Conservation (phyloP, 2,888 invertebrate genomes). For the Limenitis camilla region DNA sequence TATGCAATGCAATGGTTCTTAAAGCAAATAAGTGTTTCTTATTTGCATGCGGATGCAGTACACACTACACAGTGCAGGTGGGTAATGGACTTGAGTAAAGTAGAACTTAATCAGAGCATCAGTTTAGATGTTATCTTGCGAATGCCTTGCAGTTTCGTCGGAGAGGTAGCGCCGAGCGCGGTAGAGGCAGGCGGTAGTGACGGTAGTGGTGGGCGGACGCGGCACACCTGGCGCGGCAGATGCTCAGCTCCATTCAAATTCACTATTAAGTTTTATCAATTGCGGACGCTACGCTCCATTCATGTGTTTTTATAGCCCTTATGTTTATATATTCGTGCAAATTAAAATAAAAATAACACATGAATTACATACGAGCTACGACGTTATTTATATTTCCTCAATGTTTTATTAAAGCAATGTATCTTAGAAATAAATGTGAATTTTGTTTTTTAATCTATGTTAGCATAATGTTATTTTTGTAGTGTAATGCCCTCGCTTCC, state of each 20-base stretch:
- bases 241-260: slow-evolving; percentile 53
- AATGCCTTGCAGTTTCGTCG: slow-evolving; percentile 27
- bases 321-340: slow-evolving; percentile 10
- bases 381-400: not conserved
- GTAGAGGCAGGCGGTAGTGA: slow-evolving; percentile 31
- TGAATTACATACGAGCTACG: not conserved
- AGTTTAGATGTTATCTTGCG: slow-evolving; percentile 30
- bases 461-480: too few relatives aligned
- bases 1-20: not conserved
- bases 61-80: slow-evolving; percentile 4
- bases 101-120: slow-evolving; percentile 20
- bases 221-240: slow-evolving; percentile 60
- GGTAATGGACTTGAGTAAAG: slow-evolving; percentile 6
- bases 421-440: too few relatives aligned
- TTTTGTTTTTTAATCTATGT: too few relatives aligned
- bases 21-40: not conserved
- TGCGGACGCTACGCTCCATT: slow-evolving; percentile 50
- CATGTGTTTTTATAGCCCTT: slow-evolving; percentile 41
- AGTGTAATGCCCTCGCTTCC: too few relatives aligned
- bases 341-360: slow-evolving; percentile 1
- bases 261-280: slow-evolving; percentile 64
- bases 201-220: too few relatives aligned
- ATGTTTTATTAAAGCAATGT: not conserved
- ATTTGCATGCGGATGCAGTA: not conserved
- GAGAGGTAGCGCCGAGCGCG: slow-evolving; percentile 39